A percentile compares a stretch with the other conserved stretches of the same genome.
Conservation (phyloP, 2,797 vertebrate genomes). For the Coregonus ussuriensis region DNA sequence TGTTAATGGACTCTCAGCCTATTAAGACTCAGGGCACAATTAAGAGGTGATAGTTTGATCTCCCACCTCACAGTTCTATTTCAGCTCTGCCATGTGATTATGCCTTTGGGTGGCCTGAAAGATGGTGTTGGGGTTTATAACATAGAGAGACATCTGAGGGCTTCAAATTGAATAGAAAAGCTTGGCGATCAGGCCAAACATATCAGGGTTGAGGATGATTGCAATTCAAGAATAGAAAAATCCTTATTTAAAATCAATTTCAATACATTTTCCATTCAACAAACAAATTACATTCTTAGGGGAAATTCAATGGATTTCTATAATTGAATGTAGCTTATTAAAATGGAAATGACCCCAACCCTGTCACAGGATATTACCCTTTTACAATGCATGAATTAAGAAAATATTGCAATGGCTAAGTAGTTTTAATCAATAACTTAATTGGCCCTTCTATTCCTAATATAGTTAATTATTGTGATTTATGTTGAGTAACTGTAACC, state of each 20-base stretch:
- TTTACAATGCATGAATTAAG: no score
- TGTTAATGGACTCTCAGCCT: conserved; percentile 75
- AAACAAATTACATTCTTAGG: neutral
- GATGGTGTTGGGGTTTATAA: neutral
- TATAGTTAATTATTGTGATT: neutral
- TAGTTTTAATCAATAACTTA: neutral
- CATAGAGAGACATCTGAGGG: neutral
- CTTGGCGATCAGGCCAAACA: neutral
- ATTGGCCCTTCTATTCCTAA: neutral
- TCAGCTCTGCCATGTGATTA: conserved; percentile 68
- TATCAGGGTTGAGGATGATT: neutral
- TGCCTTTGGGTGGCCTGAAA: conserved; percentile 45
- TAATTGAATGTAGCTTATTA: neutral
- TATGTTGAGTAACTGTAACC: neutral
- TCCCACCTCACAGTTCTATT: conserved; percentile 77
- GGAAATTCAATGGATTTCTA: neutral
- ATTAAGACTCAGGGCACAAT: conserved; percentile 76
- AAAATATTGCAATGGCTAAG: no score
- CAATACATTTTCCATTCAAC: neutral
- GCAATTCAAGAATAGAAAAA: neutral
- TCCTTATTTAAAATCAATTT: neutral
- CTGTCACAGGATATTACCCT: neutral
- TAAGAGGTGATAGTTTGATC: conserved; percentile 79
- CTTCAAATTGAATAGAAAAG: neutral
- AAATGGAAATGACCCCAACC: neutral